Conservation (phyloP, 2,888 invertebrate genomes). For the Nephrocerus scutellatus region DNA sequence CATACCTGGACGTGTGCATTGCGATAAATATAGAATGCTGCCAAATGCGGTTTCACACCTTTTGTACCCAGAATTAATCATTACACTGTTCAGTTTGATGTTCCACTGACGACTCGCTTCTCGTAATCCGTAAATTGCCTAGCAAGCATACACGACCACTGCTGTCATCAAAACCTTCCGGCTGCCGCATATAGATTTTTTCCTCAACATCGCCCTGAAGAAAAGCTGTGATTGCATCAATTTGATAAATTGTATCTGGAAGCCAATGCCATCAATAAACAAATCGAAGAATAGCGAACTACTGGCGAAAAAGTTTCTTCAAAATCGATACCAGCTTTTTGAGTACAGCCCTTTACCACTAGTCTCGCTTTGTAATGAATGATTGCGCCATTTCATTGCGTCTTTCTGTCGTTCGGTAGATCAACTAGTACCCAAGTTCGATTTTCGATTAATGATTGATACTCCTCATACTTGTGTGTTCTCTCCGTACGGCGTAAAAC, state of each 20-base stretch:
- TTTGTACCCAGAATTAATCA: neutral
- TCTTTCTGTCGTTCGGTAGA: slow-evolving; percentile 22
- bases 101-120: slow-evolving; percentile 15
- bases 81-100: slow-evolving; percentile 2
- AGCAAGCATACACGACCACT: slow-evolving; percentile 3
- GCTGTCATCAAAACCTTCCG: slow-evolving; percentile 9
- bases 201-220: slow-evolving; percentile 8
- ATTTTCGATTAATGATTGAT: slow-evolving; percentile 21
- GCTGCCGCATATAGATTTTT: slow-evolving; percentile 9
- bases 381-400: slow-evolving; percentile 19
- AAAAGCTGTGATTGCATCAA: slow-evolving; percentile 12
- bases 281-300: too few relatives aligned
- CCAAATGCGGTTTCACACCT: neutral
- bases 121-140: slow-evolving; percentile 14
- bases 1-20: too few relatives aligned
- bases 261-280: too few relatives aligned
- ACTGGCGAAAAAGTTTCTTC: too few relatives aligned
- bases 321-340: slow-evolving; percentile 20
- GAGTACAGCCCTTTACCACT: slow-evolving; percentile 25
- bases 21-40: too few relatives aligned
- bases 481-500: too few relatives aligned
- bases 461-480: slow-evolving; percentile 22
- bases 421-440: slow-evolving; percentile 23
- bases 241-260: too few relatives aligned
- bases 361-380: slow-evolving; percentile 21